Evolutionary conservation across 2,797 vertebrate species (phyloP).

Genomic region (Crypturellus tataupa): DNA sequence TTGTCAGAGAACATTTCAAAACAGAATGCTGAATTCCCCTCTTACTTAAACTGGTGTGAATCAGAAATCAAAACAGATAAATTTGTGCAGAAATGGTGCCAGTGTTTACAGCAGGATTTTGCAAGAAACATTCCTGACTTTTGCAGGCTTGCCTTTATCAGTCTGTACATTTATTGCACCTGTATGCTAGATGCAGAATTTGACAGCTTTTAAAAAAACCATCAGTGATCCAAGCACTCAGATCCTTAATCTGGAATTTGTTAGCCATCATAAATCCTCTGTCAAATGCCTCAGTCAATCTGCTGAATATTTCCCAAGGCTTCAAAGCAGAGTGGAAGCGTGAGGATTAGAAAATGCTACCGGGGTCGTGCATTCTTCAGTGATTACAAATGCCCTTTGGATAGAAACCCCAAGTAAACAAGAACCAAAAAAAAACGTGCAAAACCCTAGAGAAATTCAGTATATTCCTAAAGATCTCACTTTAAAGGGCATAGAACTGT

Average conservation of each 20-base stretch:
- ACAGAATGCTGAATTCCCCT: not conserved
- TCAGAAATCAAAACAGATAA: not conserved
- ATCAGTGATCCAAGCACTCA: not conserved
- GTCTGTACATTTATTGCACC: not conserved
- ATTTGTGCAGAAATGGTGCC: not conserved
- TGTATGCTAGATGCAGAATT: not conserved
- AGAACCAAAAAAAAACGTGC: not conserved
- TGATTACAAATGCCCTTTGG: not conserved
- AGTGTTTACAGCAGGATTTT: not conserved
- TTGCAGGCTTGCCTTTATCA: not conserved
- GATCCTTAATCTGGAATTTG: not conserved
- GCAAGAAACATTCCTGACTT: not conserved
- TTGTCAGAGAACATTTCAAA: conserved; percentile 26
- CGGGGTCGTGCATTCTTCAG: conserved; percentile 7
- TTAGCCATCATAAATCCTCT: conserved; percentile 22
- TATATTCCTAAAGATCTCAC: not conserved
- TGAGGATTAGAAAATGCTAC: not conserved
- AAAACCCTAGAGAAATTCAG: not conserved
- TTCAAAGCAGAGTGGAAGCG: conserved; percentile 18
- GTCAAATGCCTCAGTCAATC: conserved; percentile 12
- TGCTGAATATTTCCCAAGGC: conserved; percentile 34
- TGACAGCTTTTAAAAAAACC: not conserved
- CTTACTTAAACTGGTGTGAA: not conserved
- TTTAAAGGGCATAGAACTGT: not conserved
- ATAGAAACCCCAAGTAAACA: not conserved